phyloP scores from a whole-genome alignment of 2,888 invertebrate species.

The Bimastos eiseni region DNA sequence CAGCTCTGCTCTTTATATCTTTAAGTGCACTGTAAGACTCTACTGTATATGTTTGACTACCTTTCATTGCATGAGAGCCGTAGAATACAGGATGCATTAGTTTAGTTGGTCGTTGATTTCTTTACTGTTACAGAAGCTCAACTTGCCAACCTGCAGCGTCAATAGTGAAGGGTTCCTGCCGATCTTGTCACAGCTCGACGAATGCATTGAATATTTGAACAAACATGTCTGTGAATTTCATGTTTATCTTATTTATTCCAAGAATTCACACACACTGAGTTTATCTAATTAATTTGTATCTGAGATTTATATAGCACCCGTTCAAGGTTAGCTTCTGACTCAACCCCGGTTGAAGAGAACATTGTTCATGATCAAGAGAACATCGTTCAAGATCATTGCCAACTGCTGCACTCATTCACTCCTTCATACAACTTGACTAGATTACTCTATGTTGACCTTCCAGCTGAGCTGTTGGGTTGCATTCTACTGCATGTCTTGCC shows the following conservation, averaged over 20 bases:
- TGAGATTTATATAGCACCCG: neutral
- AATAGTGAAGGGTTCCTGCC: conserved; percentile 82
- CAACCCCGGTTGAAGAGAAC: no score
- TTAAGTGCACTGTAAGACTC: neutral
- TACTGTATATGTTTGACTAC: neutral
- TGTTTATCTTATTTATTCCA: neutral
- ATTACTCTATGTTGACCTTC: no score
- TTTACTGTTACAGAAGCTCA: conserved; percentile 70
- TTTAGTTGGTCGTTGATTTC: conserved; percentile 8
- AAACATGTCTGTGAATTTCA: conserved; percentile 72
- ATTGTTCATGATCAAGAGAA: no score
- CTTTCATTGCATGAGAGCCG: neutral
- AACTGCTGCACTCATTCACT: no score
- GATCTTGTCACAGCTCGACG: conserved; percentile 81
- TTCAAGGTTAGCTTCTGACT: no score
- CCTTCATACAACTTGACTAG: no score
- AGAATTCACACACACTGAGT: neutral
- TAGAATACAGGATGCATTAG: neutral
- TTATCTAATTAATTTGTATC: no score
- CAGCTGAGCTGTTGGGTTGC: no score
- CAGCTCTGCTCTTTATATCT: neutral
- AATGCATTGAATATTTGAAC: conserved; percentile 81
- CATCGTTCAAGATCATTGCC: no score
- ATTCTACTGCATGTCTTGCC: no score
- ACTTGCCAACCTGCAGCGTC: conserved; percentile 78